Percentiles rank a stretch among this genome's conserved stretches.
Evolutionary conservation across 2,888 invertebrate species (phyloP).

Genomic region (Leucania comma): DNA sequence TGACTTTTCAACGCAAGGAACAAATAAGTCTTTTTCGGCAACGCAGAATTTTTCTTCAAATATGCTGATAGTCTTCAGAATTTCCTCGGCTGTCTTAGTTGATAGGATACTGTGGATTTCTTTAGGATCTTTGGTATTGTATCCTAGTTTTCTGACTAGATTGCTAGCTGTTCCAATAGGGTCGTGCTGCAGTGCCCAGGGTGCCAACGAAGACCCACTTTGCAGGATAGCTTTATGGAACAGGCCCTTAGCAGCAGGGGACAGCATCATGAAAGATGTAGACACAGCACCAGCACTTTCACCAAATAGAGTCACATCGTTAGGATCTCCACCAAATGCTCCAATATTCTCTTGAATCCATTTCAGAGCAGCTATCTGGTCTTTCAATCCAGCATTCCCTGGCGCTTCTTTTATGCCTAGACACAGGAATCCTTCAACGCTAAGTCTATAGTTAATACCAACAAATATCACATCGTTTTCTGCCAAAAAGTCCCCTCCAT

Average conservation of each 20-base stretch:
- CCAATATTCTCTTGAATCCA: constrained; percentile 84
- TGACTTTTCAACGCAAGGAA: constrained; percentile 83
- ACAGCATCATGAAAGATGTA: constrained; percentile 80
- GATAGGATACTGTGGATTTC: constrained; percentile 81
- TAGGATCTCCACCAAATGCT: constrained; percentile 84
- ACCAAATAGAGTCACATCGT: constrained; percentile 85
- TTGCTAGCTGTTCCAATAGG: constrained; percentile 80
- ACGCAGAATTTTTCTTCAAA: constrained; percentile 80
- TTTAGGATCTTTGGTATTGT: constrained; percentile 79
- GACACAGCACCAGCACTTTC: constrained; percentile 87
- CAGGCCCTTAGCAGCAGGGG: constrained; percentile 80
- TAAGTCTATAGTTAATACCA: constrained; percentile 91
- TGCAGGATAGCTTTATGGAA: constrained; percentile 86
- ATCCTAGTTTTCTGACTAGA: constrained; percentile 82
- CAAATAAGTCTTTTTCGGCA: constrained; percentile 80
- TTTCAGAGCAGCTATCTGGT: constrained; percentile 84
- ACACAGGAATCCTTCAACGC: constrained; percentile 92
- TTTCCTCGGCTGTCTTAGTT: constrained; percentile 76
- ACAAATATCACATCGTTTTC: constrained; percentile 91
- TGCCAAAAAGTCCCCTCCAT: constrained; percentile 91
- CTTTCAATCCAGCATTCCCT: constrained; percentile 92
- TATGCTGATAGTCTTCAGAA: constrained; percentile 77
- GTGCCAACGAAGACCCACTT: constrained; percentile 83
- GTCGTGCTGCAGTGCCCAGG: constrained; percentile 83
- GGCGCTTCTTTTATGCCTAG: constrained; percentile 92